A percentile compares a stretch with the other conserved stretches of the same genome.
Evolutionary conservation across 2,797 vertebrate genomes (phyloP).

Genomic region (Phalanger gymnotis): DNA sequence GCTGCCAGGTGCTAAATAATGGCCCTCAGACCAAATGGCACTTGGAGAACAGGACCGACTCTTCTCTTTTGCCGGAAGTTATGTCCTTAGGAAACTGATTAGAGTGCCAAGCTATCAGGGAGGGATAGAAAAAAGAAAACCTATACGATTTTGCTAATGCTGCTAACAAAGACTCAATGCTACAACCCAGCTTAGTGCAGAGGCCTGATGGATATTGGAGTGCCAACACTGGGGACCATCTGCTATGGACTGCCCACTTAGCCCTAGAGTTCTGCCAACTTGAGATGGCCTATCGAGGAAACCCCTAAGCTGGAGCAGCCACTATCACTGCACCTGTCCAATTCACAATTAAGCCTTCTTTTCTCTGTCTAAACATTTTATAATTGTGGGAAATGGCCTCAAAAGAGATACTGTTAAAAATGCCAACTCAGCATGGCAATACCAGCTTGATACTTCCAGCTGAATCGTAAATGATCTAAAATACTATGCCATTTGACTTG

Average conservation of each 20-base stretch:
- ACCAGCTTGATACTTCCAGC: not conserved
- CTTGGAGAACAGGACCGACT: not conserved
- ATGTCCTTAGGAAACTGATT: not conserved
- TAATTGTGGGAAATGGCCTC: not conserved
- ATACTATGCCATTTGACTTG: not conserved
- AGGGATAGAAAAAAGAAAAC: not conserved
- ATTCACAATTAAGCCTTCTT: conserved; percentile 19
- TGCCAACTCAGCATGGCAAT: conserved; percentile 9
- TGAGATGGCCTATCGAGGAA: conserved; percentile 15
- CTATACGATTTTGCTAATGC: not conserved
- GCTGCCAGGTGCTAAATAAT: conserved; percentile 1
- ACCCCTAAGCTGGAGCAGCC: not conserved
- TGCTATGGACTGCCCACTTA: not conserved
- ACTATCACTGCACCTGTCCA: not conserved
- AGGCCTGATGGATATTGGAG: conserved; percentile 22
- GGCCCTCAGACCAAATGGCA: conserved; percentile 7
- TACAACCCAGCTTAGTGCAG: not conserved
- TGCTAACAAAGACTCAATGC: not conserved
- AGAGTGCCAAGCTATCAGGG: conserved; percentile 9
- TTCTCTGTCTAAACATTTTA: not conserved
- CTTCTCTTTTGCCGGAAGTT: conserved; percentile 12
- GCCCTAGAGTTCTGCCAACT: conserved; percentile 18
- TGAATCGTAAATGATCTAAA: not conserved
- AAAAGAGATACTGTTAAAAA: not conserved
- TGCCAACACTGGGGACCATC: not conserved